Percentiles rank a stretch among this genome's conserved stretches.
These are phyloP conservation scores for Brachylomia viminalis DNA, from an alignment of 2,888 invertebrate genomes.

Conservation along the genomic window DNA sequence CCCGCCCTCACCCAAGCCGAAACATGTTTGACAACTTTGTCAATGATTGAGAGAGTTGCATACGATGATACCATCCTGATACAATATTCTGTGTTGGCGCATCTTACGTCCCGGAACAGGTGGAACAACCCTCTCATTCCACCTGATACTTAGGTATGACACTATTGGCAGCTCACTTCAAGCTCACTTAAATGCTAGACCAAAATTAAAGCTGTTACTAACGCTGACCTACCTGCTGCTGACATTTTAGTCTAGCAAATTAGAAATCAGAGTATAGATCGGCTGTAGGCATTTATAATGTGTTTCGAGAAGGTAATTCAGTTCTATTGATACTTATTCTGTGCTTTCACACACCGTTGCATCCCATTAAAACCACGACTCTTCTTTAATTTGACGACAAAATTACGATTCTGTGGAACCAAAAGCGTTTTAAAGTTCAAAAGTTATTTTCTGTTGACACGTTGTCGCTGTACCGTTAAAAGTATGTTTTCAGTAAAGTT, in stretches of 20 bases:
- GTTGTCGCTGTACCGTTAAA: conserved; percentile 31
- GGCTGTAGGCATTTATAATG: not conserved
- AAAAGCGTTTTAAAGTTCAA: conserved; percentile 46
- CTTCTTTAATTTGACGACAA: conserved; percentile 66
- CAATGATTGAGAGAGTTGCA: not conserved
- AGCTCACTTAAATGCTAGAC: not conserved
- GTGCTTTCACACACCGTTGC: conserved; percentile 33
- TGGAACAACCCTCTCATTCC: not conserved
- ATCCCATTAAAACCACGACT: conserved; percentile 50
- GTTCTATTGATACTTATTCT: conserved; percentile 11
- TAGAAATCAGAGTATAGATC: too few species aligned
- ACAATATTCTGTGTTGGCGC: not conserved
- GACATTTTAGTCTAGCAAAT: too few species aligned
- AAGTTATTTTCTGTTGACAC: conserved; percentile 53
- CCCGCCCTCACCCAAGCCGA: not conserved
- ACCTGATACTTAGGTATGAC: not conserved
- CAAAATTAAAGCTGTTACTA: too few species aligned
- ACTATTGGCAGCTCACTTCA: not conserved
- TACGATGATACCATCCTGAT: not conserved
- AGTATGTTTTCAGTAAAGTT: conserved; percentile 22
- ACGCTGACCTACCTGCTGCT: too few species aligned
- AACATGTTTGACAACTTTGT: not conserved
- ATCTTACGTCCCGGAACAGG: not conserved
- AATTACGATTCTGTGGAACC: conserved; percentile 51
- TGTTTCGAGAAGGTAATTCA: not conserved